Conservation (phyloP, 2,888 invertebrate genomes). For the Acleris literana region DNA sequence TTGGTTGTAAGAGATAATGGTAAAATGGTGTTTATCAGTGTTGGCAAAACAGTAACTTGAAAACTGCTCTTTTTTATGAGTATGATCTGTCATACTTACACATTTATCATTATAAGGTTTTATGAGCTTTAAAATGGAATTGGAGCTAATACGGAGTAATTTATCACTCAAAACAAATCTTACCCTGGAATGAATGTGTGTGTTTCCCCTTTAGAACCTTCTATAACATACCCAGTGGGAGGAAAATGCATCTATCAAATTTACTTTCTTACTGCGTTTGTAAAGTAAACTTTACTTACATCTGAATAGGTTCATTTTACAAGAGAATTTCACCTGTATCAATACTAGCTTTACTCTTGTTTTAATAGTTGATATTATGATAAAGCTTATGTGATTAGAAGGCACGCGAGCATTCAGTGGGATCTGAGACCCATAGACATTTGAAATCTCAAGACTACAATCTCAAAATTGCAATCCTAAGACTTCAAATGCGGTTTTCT, state of each 20-base stretch:
- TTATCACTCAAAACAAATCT: conserved; percentile 62
- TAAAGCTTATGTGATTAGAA: conserved; percentile 80
- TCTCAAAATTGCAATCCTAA: no score
- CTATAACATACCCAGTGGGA: conserved; percentile 20
- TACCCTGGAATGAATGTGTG: conserved; percentile 78
- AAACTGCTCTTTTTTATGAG: conserved; percentile 17
- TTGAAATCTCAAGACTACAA: no score
- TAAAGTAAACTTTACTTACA: no score
- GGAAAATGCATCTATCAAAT: no score
- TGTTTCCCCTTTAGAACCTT: conserved; percentile 41
- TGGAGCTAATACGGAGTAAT: conserved; percentile 9
- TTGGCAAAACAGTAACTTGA: background rate
- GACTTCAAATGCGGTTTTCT: no score
- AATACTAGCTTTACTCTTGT: conserved; percentile 34
- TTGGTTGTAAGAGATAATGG: background rate
- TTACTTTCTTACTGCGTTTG: no score
- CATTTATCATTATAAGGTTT: no score
- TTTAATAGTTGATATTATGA: conserved; percentile 29
- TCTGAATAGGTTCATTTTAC: no score
- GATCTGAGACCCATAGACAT: no score
- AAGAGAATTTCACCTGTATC: conserved; percentile 26
- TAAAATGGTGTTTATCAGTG: background rate
- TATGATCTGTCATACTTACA: no score
- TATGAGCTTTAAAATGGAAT: conserved; percentile 11
- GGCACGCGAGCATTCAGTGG: no score